Percentiles rank a stretch among this genome's conserved stretches.
These are phyloP conservation scores for Phrixothrix hirtus DNA, from an alignment of 2,888 invertebrate species.

Conservation along the genomic window DNA sequence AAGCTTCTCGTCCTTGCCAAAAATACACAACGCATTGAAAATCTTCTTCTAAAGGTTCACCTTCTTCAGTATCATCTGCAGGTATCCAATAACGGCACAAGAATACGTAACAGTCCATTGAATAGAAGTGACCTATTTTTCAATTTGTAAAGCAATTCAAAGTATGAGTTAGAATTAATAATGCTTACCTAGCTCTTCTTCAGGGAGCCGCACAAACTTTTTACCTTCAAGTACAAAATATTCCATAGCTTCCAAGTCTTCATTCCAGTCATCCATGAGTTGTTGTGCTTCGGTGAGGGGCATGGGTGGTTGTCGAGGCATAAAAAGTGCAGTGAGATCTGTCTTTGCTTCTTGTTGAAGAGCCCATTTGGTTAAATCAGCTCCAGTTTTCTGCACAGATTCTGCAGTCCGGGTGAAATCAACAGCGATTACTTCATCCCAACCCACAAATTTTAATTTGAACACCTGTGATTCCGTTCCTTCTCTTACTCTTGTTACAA, in stretches of 20 bases:
- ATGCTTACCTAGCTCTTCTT: slow-evolving; percentile 81
- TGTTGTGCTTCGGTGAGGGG: slow-evolving; percentile 80
- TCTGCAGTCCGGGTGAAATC: slow-evolving; percentile 98
- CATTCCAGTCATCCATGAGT: slow-evolving; percentile 95
- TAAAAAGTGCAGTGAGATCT: slow-evolving; percentile 93
- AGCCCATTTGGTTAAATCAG: slow-evolving; percentile 92
- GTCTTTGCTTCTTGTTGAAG: slow-evolving; percentile 88
- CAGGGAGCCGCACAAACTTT: slow-evolving; percentile 95
- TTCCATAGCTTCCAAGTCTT: slow-evolving; percentile 97
- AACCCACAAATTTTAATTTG: slow-evolving; percentile 94
- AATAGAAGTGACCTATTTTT: slow-evolving; percentile 77
- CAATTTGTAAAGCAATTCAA: slow-evolving; percentile 32
- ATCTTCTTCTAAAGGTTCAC: slow-evolving; percentile 62
- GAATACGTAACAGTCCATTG: slow-evolving; percentile 96
- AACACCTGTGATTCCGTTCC: slow-evolving; percentile 92
- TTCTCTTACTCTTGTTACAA: slow-evolving; percentile 88
- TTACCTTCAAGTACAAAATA: slow-evolving; percentile 95
- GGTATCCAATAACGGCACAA: slow-evolving; percentile 92
- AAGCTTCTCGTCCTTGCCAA: slow-evolving; percentile 97
- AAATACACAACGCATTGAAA: slow-evolving; percentile 98
- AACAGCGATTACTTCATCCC: slow-evolving; percentile 99
- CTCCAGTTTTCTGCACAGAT: slow-evolving; percentile 94
- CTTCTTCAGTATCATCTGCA: slow-evolving; percentile 61
- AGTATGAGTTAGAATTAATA: slow-evolving; percentile 5
- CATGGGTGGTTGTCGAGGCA: slow-evolving; percentile 91